Evolutionary conservation across 2,888 invertebrate species (phyloP).

Genomic region (Dasypogon diadema): DNA sequence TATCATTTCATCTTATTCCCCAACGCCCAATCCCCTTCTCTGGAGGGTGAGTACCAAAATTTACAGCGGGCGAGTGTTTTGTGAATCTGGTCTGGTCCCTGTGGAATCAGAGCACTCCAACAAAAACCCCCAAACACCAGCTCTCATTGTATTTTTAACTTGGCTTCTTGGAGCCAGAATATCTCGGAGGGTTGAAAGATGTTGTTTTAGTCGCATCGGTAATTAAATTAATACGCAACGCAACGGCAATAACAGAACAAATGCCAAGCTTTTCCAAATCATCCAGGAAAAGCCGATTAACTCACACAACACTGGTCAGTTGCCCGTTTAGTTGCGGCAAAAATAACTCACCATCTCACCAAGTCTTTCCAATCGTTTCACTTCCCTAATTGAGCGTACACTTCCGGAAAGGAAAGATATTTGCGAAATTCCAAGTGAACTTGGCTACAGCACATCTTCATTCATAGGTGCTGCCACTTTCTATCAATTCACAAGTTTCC

Average conservation of each 20-base stretch:
- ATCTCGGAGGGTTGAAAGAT: neutral
- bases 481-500: neutral
- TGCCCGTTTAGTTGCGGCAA: neutral
- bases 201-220: neutral
- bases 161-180: neutral
- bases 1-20: slow-evolving; percentile 31
- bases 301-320: neutral
- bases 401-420: slow-evolving; percentile 5
- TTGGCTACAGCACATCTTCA: neutral
- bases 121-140: slow-evolving; percentile 1
- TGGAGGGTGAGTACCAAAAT: neutral
- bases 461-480: slow-evolving; percentile 6
- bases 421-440: neutral
- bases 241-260: neutral
- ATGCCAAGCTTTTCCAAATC: neutral
- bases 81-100: neutral
- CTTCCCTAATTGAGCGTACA: neutral
- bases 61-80: slow-evolving; percentile 18
- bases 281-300: neutral
- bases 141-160: slow-evolving; percentile 25
- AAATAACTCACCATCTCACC: too few relatives aligned
- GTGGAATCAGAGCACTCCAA: neutral
- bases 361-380: neutral
- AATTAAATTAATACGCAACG: slow-evolving; percentile 25
- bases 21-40: neutral